These are phyloP conservation scores for Choristoneura fumiferana DNA, from an alignment of 1,140 invertebrate species.

Conservation along the genomic window DNA sequence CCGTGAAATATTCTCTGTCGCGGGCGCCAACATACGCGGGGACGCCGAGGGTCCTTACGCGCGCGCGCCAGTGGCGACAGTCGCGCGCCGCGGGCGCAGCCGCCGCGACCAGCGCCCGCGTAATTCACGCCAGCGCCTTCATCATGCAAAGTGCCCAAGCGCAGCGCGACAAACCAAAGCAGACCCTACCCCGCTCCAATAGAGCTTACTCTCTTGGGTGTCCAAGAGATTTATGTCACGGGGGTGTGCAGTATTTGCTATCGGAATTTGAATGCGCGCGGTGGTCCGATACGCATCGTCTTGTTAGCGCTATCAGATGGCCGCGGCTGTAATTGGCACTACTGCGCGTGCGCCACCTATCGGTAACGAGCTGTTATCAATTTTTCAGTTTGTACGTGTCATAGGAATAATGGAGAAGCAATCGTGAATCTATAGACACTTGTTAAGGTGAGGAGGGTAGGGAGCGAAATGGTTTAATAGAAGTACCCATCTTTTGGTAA, in stretches of 20 bases:
- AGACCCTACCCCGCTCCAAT: neutral
- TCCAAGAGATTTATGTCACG: slow-evolving; percentile 44
- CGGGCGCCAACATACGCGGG: neutral
- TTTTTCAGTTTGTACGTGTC: slow-evolving; percentile 28
- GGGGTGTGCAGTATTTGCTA: slow-evolving; percentile 47
- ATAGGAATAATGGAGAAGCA: slow-evolving; percentile 6
- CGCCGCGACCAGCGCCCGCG: slow-evolving; percentile 53
- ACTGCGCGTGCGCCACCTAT: slow-evolving; percentile 31
- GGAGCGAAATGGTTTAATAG: no score
- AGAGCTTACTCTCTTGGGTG: slow-evolving; percentile 20
- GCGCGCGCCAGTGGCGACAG: slow-evolving; percentile 10
- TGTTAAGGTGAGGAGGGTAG: no score
- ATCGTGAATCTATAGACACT: no score
- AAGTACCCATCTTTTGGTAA: no score
- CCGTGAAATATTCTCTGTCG: slow-evolving; percentile 66
- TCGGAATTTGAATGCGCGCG: slow-evolving; percentile 57
- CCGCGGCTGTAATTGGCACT: slow-evolving; percentile 69
- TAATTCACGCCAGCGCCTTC: slow-evolving; percentile 72
- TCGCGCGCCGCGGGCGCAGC: neutral
- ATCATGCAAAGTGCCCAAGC: slow-evolving; percentile 64
- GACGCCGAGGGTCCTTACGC: neutral
- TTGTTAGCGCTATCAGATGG: slow-evolving; percentile 74
- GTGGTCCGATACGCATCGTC: slow-evolving; percentile 66
- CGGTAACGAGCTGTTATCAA: slow-evolving; percentile 46
- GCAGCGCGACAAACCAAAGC: neutral